Evolutionary conservation across 2,113 vertebrate genomes (phyloP), one percentile per base, ranked within the genome.

Genomic region (Illadopsis cleaveri): DNA sequence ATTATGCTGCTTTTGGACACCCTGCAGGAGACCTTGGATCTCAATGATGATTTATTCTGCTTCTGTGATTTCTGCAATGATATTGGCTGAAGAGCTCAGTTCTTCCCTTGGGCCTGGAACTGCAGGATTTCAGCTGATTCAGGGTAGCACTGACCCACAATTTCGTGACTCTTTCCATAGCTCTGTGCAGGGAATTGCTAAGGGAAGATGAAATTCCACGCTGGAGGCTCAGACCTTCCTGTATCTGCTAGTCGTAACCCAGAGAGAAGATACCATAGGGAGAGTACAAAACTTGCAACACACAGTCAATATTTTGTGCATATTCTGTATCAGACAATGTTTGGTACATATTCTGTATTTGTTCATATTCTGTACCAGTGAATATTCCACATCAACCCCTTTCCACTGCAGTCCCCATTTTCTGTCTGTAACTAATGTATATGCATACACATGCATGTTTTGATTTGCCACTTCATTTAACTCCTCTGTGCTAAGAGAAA

Each of bases 401-500:
- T 81, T 54, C 68, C 77, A 27, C 51, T 72, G 25, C 76, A 78
- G 76, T 19, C 71, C 79, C n/a, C 38, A 21, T 75, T 93, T 91
- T 58, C 57, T 73, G 21, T 73, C 80, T 92, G 61, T 81, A 86
- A 42, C 75, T 93, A 78, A 96, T 93, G 85, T 88, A 48, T 94
- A 73, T 89, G 80, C 72, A 76, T 53, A 44, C 86, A 82, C 64
- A 42, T 85, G 51, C 0, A 0, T 58, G 22, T 85, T 96, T 96
- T 93, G 87, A 86, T 95, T 94, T 93, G 68, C 86, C 82, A 78
- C 89, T 96, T 96, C 58, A 83, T 95, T 89, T 96, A 92, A 93
- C 90, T 93, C 94, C 94, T 96, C 94, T 87, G 77, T 92, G 95
- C 88, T 96, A 83, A 91, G 88, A 89, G 85, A 96, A 96, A 91